Evolutionary conservation across 2,797 vertebrate genomes (phyloP).

Genomic region (Sebastolobus altivelis): DNA sequence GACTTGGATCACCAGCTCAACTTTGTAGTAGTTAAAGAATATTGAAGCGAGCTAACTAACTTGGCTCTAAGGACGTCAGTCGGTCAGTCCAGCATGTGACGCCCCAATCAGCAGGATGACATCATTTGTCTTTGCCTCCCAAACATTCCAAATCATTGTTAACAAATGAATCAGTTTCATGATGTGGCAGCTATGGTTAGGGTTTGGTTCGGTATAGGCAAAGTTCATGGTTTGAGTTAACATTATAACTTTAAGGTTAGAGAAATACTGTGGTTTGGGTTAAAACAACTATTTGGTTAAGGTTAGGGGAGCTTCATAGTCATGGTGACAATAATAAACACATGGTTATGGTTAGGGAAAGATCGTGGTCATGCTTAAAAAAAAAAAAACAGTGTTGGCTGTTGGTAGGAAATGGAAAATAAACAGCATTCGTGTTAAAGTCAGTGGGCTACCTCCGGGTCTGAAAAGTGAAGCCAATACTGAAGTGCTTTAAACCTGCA

Average conservation of each 20-base stretch:
- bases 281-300: neutral
- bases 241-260: too few relatives aligned
- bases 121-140: neutral
- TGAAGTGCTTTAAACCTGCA: too few relatives aligned
- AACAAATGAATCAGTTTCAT: neutral
- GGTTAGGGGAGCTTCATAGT: neutral
- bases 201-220: neutral
- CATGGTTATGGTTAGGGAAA: neutral
- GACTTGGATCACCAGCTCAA: neutral
- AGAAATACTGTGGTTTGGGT: neutral
- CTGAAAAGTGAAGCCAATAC: too few relatives aligned
- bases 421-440: neutral
- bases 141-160: neutral
- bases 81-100: neutral
- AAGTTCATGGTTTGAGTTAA: neutral
- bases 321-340: neutral
- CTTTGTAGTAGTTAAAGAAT: neutral
- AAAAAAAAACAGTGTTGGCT: neutral
- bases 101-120: neutral
- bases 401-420: neutral
- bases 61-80: neutral
- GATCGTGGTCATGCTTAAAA: neutral
- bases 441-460: too few relatives aligned
- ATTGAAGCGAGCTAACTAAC: neutral
- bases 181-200: neutral